Evolutionary conservation across 2,797 vertebrate genomes (phyloP).

Genomic region (Luscinia megarhynchos): DNA sequence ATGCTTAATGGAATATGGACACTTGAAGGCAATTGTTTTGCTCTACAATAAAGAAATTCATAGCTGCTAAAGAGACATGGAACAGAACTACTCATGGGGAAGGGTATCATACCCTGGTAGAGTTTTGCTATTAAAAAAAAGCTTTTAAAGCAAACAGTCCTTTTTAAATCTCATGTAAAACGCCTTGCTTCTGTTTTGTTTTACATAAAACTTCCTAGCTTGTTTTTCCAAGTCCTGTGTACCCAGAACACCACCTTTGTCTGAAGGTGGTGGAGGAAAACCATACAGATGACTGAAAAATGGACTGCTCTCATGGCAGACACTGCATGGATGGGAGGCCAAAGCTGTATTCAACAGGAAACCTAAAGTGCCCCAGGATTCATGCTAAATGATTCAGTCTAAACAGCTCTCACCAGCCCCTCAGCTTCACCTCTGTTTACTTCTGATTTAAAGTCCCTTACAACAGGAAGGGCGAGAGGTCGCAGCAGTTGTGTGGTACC

Average conservation of each 20-base stretch:
- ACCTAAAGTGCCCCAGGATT: conserved; percentile 1
- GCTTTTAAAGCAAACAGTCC: neutral
- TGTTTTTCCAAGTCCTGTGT: neutral
- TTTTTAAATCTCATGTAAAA: neutral
- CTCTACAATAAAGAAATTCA: neutral
- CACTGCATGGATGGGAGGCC: neutral
- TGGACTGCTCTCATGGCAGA: neutral
- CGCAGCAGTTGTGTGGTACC: neutral
- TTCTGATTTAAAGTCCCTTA: conserved; percentile 55
- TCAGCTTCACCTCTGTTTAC: conserved; percentile 51
- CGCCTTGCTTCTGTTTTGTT: neutral
- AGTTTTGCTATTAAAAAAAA: neutral
- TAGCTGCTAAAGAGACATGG: neutral
- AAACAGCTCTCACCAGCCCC: neutral
- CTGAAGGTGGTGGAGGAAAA: neutral
- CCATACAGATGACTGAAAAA: neutral
- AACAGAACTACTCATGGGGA: neutral
- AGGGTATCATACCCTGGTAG: neutral
- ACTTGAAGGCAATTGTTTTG: conserved; percentile 46
- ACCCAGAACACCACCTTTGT: neutral
- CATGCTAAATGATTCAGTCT: neutral
- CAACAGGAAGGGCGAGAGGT: conserved; percentile 52
- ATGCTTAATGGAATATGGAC: conserved; percentile 50
- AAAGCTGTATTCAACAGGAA: neutral
- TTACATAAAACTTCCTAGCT: neutral